Evolutionary conservation across 2,888 invertebrate species (phyloP), one percentile per base, ranked within the genome.

Genomic region (Papilio elwesi): DNA sequence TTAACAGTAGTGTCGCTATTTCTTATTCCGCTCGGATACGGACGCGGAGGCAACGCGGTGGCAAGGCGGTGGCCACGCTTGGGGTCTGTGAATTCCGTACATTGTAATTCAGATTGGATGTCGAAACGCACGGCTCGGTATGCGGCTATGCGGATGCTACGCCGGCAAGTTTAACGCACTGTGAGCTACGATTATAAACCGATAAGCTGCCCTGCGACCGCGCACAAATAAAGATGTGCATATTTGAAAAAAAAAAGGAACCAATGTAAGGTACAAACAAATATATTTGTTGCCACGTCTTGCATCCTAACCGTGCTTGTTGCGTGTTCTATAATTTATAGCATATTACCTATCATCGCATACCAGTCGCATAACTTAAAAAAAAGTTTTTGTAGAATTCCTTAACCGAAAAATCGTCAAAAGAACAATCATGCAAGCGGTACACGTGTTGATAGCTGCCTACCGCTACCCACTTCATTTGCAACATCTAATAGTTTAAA

Each of bases 1-100:
- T 86, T 91, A 92, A 92, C 92, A 89, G 92, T 92, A 92, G 92
- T 92, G 91, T 85, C 87, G 81, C 90, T 92, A 88, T 82, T 93
- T 93, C 91, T 92, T 92, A 93, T 92, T 92, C 92, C 90, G 90
- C 84, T 87, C 91, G 91, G 90, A 91, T 89, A 89, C 88, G 89
- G 88, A 90, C 89, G 82, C 86, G 79, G 80, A 79, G 83, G 81
- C 83, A 38, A 38, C 38, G 57, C 57, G 57, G 57, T 59, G 38
- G 38, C 57, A n/a, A 38, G 36, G 57, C 57, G 57, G 57, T 59
- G 38, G 38, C 57, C 9, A 81, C 82, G 85, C 82, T 85, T 84
- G 83, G 85, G 85, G 86, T 86, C 89, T 87, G 90, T 89, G 85
- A 85, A 91, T 89, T 87, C 89, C 87, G 81, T 85, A 86, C 89